phyloP scores from a whole-genome alignment of 2,797 vertebrate species.

The Synaphobranchus kaupii region DNA sequence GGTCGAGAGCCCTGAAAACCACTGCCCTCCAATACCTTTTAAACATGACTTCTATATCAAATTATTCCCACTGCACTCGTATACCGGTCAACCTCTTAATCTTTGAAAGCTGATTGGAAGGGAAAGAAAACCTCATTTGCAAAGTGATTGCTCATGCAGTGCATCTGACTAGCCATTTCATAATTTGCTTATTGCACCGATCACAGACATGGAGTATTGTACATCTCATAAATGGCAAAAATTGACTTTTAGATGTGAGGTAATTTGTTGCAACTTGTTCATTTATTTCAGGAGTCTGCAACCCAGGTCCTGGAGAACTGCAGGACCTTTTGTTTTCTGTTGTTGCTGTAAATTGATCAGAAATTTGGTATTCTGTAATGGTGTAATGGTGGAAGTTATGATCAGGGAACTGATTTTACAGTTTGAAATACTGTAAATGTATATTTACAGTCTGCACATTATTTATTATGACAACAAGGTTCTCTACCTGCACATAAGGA shows the following conservation, averaged over 20 bases:
- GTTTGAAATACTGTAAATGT: no score
- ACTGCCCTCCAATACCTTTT: constrained; percentile 24
- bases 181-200: neutral
- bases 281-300: neutral
- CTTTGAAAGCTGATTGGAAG: constrained; percentile 17
- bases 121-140: constrained; percentile 34
- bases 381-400: neutral
- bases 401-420: no score
- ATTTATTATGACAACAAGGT: no score
- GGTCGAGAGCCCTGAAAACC: constrained; percentile 29
- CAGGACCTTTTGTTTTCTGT: neutral
- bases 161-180: constrained; percentile 20
- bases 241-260: neutral
- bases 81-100: constrained; percentile 35
- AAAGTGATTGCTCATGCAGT: constrained; percentile 37
- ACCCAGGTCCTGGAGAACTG: neutral
- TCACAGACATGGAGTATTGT: neutral
- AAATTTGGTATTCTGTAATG: no score
- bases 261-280: neutral
- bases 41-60: constrained; percentile 35
- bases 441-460: no score
- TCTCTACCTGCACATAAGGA: neutral
- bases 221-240: neutral
- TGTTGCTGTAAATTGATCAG: neutral
- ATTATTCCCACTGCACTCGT: constrained; percentile 31